Conservation (phyloP, 2,113 vertebrate genomes). For the Odocoileus hemionus region DNA sequence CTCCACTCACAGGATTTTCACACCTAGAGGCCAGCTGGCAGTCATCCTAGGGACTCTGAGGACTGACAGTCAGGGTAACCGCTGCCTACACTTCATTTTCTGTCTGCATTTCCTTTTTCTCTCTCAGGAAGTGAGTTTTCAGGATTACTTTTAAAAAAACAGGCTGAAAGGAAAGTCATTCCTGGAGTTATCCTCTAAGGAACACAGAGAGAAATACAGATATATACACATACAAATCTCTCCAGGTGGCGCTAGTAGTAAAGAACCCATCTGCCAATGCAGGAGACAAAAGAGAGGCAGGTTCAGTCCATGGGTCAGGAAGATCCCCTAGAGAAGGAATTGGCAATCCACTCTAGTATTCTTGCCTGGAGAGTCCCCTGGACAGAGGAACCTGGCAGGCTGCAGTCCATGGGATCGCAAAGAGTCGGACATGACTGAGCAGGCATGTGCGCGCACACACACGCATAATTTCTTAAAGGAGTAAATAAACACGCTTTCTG, state of each 20-base stretch:
- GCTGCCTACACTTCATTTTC: background rate
- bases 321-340: background rate
- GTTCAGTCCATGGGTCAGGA: background rate
- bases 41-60: background rate
- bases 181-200: background rate
- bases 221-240: background rate
- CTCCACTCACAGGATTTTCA: background rate
- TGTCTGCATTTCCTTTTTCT: background rate
- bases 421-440: background rate
- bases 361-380: background rate
- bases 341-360: background rate
- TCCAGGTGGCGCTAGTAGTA: background rate
- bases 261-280: background rate
- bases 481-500: background rate
- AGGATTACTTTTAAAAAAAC: background rate
- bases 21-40: rapidly evolving
- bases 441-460: background rate
- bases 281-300: background rate
- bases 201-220: background rate
- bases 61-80: rapidly evolving
- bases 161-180: background rate
- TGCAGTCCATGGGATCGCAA: background rate
- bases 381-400: background rate
- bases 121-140: background rate
- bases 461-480: background rate